Evolutionary conservation across 2,113 vertebrate genomes (phyloP).

Genomic region (Micronisus gabar): DNA sequence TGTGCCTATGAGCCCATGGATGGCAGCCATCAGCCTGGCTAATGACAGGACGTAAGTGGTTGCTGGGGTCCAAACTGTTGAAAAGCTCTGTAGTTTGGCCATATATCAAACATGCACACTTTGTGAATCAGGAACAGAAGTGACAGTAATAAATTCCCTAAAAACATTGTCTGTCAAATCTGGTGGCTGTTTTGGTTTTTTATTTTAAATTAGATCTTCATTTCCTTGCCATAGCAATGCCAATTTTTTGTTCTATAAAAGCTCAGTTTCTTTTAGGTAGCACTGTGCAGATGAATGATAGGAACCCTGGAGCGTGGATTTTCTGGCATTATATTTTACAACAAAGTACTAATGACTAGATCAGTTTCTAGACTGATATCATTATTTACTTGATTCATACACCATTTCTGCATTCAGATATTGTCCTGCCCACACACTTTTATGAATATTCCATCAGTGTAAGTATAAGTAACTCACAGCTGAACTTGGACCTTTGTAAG

Average conservation of each 20-base stretch:
- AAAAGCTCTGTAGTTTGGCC: neutral
- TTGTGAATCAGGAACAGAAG: neutral
- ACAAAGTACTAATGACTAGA: neutral
- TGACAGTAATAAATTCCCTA: neutral
- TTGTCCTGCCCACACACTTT: neutral
- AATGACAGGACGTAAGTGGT: fast-evolving
- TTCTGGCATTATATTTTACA: neutral
- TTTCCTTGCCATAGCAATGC: neutral
- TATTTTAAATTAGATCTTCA: neutral
- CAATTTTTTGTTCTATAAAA: neutral
- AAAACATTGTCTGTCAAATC: neutral
- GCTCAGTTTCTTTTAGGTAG: neutral
- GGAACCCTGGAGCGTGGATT: neutral
- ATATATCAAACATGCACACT: neutral
- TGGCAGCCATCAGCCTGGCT: neutral
- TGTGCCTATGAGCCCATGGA: neutral
- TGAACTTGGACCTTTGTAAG: neutral
- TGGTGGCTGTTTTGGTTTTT: neutral
- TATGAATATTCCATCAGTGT: neutral
- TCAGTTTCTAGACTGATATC: neutral
- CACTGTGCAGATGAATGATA: neutral
- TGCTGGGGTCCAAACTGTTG: neutral
- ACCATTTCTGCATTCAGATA: neutral
- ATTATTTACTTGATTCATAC: neutral
- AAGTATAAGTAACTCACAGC: neutral